Evolutionary conservation across 2,113 vertebrate species (phyloP).

Genomic region (Barbus barbus): DNA sequence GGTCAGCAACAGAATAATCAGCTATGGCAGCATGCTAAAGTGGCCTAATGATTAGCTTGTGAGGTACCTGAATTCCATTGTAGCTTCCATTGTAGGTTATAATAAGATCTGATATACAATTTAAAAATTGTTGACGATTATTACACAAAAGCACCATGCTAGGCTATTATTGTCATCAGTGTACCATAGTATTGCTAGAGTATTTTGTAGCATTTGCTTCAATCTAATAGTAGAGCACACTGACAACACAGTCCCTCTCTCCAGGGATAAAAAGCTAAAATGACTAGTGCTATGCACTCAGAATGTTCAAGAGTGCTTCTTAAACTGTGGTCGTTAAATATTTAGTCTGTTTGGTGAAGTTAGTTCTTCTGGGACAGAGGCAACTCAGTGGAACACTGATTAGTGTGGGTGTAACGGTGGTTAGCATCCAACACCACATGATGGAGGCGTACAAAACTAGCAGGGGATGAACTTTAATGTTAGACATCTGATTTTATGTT

Average conservation of each 20-base stretch:
- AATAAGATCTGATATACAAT: background rate
- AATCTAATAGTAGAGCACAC: background rate
- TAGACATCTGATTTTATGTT: constrained; percentile 26
- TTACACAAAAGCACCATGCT: no score
- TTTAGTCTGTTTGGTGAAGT: constrained; percentile 28
- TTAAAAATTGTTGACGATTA: background rate
- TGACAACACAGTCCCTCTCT: background rate
- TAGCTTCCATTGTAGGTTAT: background rate
- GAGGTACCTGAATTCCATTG: no score
- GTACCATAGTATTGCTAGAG: background rate
- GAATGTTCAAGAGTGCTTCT: background rate
- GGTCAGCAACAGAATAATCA: no score
- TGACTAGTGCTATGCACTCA: background rate
- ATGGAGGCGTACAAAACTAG: constrained; percentile 38
- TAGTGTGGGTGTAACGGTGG: constrained; percentile 23
- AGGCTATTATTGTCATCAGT: background rate
- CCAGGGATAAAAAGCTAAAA: background rate
- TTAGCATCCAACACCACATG: constrained; percentile 23
- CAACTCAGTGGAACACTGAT: constrained; percentile 1
- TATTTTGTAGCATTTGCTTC: background rate
- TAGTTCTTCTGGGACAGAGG: background rate
- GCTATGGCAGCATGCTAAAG: no score
- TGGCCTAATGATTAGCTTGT: no score
- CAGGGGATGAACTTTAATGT: constrained; percentile 37
- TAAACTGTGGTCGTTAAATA: constrained; percentile 11